Evolutionary conservation across 2,113 vertebrate genomes (phyloP), one percentile per base, ranked within the genome.

Genomic region (Prinia subflava): DNA sequence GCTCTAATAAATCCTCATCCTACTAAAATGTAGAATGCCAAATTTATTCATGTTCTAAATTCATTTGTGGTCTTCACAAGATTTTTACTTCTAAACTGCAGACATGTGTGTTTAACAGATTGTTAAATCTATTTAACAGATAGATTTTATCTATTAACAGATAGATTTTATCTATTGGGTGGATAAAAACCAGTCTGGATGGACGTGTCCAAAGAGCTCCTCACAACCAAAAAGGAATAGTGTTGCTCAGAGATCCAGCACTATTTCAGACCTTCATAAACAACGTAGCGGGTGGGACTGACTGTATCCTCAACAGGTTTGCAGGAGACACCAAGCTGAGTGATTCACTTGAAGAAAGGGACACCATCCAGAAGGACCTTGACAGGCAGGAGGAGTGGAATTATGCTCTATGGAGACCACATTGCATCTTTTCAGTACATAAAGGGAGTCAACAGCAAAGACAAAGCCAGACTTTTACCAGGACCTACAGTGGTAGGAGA

Each of bases 1-100:
- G 27, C 19, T 93, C 35, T 84, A 96, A 93, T 83, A 84, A 83
- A 60, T 65, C 28, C 22, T n/a, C 25, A 25, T 85, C 96, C 89
- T 94, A 73, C 13, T 50, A 79, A 81, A 86, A 94, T 65, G 50
- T 64, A 50, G 5, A 70, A 23, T 42, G 17, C 1, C 4, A 69
- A 17, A 53, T 75, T 75, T 44, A 71, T 65, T 71, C 11, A 19
- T 64, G 4, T 23, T 60, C 13, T 68, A 37, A 50, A 39, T 68
- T 75, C 1, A 64, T 50, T 55, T 0, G 0, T 37, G 11, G 11
- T 53, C 8, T 13, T 16, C 17, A 47, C 19, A 49, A 47, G 0
- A 53, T 50, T 81, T 53, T 74, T 82, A 31, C 17, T 53, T 83
- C 25, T 46, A 39, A 91, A 55, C 39, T 42, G 17, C 22, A 83